phyloP scores from a whole-genome alignment of 2,888 invertebrate genomes.

The Colletes collaris region DNA sequence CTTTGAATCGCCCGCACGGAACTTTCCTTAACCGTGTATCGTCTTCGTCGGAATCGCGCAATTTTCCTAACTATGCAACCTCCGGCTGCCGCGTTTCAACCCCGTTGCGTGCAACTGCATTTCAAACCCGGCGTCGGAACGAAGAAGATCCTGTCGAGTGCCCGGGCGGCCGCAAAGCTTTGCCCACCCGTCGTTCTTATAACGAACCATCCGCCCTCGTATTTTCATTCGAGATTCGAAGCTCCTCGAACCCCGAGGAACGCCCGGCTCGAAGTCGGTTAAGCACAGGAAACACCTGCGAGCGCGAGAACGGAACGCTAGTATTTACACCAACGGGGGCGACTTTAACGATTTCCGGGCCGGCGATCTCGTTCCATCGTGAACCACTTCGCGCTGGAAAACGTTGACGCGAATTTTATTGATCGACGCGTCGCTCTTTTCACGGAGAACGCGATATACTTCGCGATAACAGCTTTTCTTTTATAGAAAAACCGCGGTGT shows the following conservation, averaged over 20 bases:
- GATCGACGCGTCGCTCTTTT: constrained; percentile 6
- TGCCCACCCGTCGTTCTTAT: constrained; percentile 27
- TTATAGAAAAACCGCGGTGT: too few species aligned
- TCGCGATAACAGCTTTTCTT: too few species aligned
- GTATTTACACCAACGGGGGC: constrained; percentile 20
- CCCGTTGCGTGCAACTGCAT: constrained; percentile 11
- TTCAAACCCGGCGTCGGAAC: constrained; percentile 17
- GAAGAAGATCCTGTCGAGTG: constrained; percentile 34
- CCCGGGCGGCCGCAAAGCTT: constrained; percentile 11
- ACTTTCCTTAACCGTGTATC: constrained; percentile 13
- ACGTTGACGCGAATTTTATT: constrained; percentile 4
- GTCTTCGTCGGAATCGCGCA: constrained; percentile 7
- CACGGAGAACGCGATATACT: background rate
- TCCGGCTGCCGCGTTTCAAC: background rate
- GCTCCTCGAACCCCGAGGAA: background rate
- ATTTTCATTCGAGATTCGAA: constrained; percentile 12
- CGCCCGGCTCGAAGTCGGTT: background rate
- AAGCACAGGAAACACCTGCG: constrained; percentile 1
- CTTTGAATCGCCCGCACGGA: constrained; percentile 12
- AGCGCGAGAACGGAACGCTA: background rate
- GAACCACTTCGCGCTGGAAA: background rate
- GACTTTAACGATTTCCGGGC: constrained; percentile 44
- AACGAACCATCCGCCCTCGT: constrained; percentile 44
- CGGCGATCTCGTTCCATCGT: constrained; percentile 11
- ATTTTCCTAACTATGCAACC: constrained; percentile 25